Conservation (phyloP, 2,888 invertebrate species). For the Taenaris catops region DNA sequence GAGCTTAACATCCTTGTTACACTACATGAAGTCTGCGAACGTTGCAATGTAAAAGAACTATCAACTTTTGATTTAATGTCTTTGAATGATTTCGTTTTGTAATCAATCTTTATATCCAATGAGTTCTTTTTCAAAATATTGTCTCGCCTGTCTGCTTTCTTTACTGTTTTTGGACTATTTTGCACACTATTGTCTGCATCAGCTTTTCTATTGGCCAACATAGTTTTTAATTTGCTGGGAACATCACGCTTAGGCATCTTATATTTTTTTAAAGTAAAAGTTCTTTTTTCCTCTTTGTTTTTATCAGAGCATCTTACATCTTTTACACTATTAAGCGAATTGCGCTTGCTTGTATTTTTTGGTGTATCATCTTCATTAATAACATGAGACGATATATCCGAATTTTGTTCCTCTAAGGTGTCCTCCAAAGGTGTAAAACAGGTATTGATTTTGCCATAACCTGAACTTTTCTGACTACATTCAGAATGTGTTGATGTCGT, state of each 20-base stretch:
- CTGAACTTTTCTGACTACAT: constrained; percentile 68
- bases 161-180: constrained; percentile 78
- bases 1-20: constrained; percentile 68
- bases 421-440: constrained; percentile 51
- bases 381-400: constrained; percentile 34
- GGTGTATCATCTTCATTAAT: constrained; percentile 52
- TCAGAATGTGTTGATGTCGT: constrained; percentile 77
- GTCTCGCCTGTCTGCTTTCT: constrained; percentile 87
- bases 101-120: constrained; percentile 88
- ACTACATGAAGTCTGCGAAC: constrained; percentile 71
- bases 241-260: constrained; percentile 90
- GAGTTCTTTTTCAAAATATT: constrained; percentile 59
- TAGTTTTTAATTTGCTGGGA: constrained; percentile 86
- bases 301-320: constrained; percentile 55
- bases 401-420: constrained; percentile 40
- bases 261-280: constrained; percentile 82
- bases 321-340: constrained; percentile 65
- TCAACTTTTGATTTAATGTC: constrained; percentile 94
- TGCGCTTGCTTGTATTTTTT: constrained; percentile 63
- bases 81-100: constrained; percentile 85
- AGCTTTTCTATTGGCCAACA: constrained; percentile 81
- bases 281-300: constrained; percentile 74
- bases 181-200: constrained; percentile 76
- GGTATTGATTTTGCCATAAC: constrained; percentile 45
- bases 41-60: constrained; percentile 72